These are phyloP conservation scores for Montipora efflorescens DNA, from an alignment of 64 coral and sea anemone species.

Conservation along the genomic window DNA sequence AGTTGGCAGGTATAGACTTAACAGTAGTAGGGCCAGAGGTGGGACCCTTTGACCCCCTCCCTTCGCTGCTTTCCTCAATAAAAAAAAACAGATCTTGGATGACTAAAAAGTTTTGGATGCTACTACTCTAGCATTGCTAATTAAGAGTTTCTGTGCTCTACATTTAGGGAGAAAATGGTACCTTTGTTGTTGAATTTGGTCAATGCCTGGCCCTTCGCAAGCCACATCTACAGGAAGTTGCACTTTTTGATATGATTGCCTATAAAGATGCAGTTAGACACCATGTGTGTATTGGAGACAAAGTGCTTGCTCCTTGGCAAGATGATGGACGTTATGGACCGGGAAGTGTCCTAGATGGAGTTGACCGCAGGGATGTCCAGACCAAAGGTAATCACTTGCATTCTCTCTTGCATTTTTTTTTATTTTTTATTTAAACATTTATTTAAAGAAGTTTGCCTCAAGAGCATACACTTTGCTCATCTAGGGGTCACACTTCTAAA, in stretches of 20 bases:
- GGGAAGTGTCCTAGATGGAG: constrained; percentile 93
- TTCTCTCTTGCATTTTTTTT: neutral
- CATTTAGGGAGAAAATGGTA: constrained; percentile 67
- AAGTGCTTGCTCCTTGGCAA: constrained; percentile 98
- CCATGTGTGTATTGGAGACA: constrained; percentile 92
- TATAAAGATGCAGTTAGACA: constrained; percentile 90
- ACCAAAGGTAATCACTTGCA: constrained; percentile 37
- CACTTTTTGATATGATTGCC: constrained; percentile 85
- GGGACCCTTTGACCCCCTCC: too few species aligned
- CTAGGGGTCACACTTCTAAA: too few species aligned
- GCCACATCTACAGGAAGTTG: constrained; percentile 80
- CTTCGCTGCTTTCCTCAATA: too few species aligned
- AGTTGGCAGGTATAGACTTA: too few species aligned
- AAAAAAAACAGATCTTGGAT: neutral
- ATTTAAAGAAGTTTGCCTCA: too few species aligned
- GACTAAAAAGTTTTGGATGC: neutral
- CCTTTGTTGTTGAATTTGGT: constrained; percentile 91
- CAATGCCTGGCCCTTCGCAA: constrained; percentile 84
- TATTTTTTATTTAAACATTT: too few species aligned
- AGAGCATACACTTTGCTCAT: too few species aligned
- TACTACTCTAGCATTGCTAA: neutral
- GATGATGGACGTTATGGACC: constrained; percentile 97
- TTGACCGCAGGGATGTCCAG: constrained; percentile 84
- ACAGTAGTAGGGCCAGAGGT: too few species aligned
- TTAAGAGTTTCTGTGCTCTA: neutral